Evolutionary conservation across 2,888 invertebrate genomes (phyloP), one percentile per base, ranked within the genome.

Genomic region (Aspidiotus rigidus): DNA sequence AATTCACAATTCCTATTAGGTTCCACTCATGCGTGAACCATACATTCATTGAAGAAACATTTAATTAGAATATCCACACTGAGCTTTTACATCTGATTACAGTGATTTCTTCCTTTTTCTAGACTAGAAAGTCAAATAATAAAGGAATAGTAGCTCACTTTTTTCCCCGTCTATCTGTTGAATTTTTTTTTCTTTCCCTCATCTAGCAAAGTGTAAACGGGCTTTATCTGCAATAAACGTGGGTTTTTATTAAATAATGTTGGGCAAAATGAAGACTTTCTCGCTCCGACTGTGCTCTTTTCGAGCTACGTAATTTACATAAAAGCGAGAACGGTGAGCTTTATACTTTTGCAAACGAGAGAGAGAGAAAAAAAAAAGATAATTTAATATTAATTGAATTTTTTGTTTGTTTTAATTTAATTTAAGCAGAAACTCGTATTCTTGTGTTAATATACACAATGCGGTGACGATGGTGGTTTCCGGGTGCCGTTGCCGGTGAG

Each of bases 211-310:
- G 49, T 49, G 49, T 49, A 49, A 49, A 49, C 49, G 49, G n/a
- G 49, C n/a, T 49, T 49, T 49, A 49, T 49, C 49, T 49, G 49
- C 49, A n/a, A 49, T 49, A 49, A 49, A 49, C 49, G 49, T 49
- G 10, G 49, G 49, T 49, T 49, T 28, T 49, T 49, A 49, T 49
- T 49, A 49, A 49, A 49, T 49, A 49, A 49, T 49, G 49, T n/a
- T n/a, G 49, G n/a, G 49, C 28, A 49, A 49, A 49, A 49, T 49
- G 6, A 49, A 49, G 49, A 49, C 49, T 49, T 49, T 49, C n/a
- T 49, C 49, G 49, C 6, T 49, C 49, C 49, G 49, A 49, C 49
- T 11, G 49, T n/a, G 49, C n/a, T 49, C 49, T 49, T n/a, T 49
- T 49, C 49, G n/a, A n/a, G 49, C 49, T 11, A 49, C 10, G 49